These are phyloP conservation scores for Zeuzera pyrina DNA, from an alignment of 2,888 invertebrate species.

Conservation along the genomic window DNA sequence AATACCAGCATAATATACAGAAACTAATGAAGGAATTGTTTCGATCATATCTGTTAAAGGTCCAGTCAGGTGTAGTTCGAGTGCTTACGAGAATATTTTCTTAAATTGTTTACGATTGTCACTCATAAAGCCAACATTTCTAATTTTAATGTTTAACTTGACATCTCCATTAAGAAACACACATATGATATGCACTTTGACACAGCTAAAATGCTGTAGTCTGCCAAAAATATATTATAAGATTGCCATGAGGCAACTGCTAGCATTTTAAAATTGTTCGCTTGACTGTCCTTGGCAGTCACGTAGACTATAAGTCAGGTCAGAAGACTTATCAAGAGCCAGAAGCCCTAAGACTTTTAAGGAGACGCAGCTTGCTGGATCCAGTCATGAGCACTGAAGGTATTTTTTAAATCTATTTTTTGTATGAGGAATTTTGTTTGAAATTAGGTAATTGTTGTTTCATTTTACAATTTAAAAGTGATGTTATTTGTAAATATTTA, in stretches of 20 bases:
- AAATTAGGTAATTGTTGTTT: slow-evolving; percentile 23
- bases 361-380: slow-evolving; percentile 67
- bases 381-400: slow-evolving; percentile 62
- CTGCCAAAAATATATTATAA: slow-evolving; percentile 43
- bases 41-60: slow-evolving; percentile 73
- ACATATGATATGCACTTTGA: slow-evolving; percentile 31
- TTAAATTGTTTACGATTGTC: slow-evolving; percentile 40
- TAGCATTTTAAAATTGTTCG: slow-evolving; percentile 70
- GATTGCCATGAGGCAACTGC: slow-evolving; percentile 49
- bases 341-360: slow-evolving; percentile 65
- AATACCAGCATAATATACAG: slow-evolving; percentile 43
- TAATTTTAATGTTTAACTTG: slow-evolving; percentile 28
- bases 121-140: slow-evolving; percentile 46
- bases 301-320: slow-evolving; percentile 74
- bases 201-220: slow-evolving; percentile 26
- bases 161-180: slow-evolving; percentile 34
- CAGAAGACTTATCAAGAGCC: slow-evolving; percentile 69
- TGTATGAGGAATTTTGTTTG: slow-evolving; percentile 50
- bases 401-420: slow-evolving; percentile 70
- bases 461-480: no score
- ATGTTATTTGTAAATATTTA: no score
- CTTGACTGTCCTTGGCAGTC: slow-evolving; percentile 73
- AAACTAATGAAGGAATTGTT: slow-evolving; percentile 68
- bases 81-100: slow-evolving; percentile 59
- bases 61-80: slow-evolving; percentile 73